Conservation (phyloP, 2,888 invertebrate genomes). For the Argynnis bischoffii region DNA sequence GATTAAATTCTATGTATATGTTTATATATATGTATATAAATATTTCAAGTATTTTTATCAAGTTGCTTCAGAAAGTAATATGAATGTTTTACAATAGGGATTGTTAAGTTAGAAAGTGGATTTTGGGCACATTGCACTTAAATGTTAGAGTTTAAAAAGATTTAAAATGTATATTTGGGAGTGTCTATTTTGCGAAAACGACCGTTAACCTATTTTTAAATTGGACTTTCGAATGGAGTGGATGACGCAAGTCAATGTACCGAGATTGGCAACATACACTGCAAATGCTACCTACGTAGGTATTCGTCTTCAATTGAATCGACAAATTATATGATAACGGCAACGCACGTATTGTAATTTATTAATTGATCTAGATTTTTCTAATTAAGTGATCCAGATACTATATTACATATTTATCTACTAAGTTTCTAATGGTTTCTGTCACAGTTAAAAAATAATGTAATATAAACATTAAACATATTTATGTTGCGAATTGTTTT, state of each 20-base stretch:
- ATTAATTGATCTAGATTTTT: neutral
- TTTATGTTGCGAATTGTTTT: too few relatives aligned
- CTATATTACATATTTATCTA: too few relatives aligned
- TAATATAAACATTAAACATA: too few relatives aligned
- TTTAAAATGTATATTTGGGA: constrained; percentile 56
- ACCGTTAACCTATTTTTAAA: constrained; percentile 74
- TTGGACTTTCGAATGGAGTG: constrained; percentile 67
- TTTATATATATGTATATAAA: too few relatives aligned
- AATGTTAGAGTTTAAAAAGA: constrained; percentile 46
- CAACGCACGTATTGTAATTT: constrained; percentile 5
- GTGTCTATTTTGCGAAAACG: constrained; percentile 64
- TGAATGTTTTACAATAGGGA: neutral
- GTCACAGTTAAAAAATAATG: neutral
- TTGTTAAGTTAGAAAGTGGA: constrained; percentile 24
- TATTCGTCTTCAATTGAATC: constrained; percentile 28
- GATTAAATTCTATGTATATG: too few relatives aligned
- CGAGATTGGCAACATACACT: constrained; percentile 60
- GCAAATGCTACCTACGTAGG: constrained; percentile 33
- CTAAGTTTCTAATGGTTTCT: too few relatives aligned
- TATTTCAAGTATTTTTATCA: neutral
- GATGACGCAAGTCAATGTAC: constrained; percentile 60
- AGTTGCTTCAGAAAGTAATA: neutral
- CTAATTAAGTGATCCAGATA: constrained; percentile 1
- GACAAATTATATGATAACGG: constrained; percentile 26
- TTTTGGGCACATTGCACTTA: constrained; percentile 17